Conservation (phyloP, 2,113 vertebrate species). For the Lepus americanus region DNA sequence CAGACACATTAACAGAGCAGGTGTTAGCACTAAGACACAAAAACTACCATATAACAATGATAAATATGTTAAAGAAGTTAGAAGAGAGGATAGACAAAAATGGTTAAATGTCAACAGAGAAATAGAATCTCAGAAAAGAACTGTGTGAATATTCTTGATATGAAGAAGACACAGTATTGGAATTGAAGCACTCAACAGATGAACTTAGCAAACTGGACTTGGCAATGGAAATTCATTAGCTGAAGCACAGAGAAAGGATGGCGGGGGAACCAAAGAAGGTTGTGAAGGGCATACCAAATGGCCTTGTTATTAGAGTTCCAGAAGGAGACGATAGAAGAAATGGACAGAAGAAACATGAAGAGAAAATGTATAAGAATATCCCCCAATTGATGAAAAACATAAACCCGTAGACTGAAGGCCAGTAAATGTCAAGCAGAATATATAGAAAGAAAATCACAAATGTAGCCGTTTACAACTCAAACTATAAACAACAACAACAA, state of each 20-base stretch:
- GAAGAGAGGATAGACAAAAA: neutral
- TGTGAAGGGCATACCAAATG: neutral
- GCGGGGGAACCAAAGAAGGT: neutral
- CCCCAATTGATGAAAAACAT: neutral
- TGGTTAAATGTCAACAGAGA: neutral
- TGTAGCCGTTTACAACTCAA: neutral
- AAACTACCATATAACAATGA: neutral
- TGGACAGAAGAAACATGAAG: neutral
- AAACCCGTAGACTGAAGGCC: neutral
- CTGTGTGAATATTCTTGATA: neutral
- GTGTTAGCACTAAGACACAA: neutral
- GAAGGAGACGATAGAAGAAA: neutral
- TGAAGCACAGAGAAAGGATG: neutral
- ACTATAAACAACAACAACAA: neutral
- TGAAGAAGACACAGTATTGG: neutral
- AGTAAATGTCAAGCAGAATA: neutral
- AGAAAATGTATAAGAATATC: neutral
- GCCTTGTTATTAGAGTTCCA: neutral
- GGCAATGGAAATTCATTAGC: neutral
- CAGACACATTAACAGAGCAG: neutral
- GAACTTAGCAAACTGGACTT: neutral
- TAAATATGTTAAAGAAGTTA: neutral
- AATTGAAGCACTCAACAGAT: neutral
- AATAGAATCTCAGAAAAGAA: neutral
- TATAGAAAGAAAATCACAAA: neutral